These are phyloP conservation scores for Campylorhamphus procurvoides DNA, from an alignment of 2,113 vertebrate species.

Conservation along the genomic window DNA sequence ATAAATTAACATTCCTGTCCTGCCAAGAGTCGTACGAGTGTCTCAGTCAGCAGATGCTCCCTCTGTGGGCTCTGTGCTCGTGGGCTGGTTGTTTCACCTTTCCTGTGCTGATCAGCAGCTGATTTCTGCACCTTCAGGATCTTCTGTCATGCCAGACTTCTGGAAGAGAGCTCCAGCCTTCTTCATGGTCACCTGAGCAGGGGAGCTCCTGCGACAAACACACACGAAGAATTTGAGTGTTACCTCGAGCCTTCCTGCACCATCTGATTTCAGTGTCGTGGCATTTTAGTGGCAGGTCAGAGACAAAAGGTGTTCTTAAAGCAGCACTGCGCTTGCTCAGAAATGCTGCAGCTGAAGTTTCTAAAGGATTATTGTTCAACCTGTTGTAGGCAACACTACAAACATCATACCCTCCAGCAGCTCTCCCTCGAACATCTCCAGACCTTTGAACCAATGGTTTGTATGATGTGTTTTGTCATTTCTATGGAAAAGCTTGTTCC, in stretches of 20 bases:
- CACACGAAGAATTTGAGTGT: not conserved
- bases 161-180: not conserved
- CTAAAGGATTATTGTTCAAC: not conserved
- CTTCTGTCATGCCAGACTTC: not conserved
- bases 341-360: not conserved
- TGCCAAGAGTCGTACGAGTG: not conserved
- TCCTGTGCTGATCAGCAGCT: not conserved
- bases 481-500: not conserved
- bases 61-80: not conserved
- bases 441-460: not conserved
- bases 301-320: constrained; percentile 9
- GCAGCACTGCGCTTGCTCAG: not conserved
- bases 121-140: not conserved
- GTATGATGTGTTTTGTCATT: not conserved
- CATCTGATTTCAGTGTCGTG: not conserved
- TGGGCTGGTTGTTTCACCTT: not conserved
- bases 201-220: not conserved
- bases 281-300: constrained; percentile 11
- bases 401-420: not conserved
- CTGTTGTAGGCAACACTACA: not conserved
- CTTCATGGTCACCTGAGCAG: not conserved
- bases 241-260: not conserved
- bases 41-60: not conserved
- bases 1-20: not conserved
- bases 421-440: not conserved